Conservation (phyloP, 2,797 vertebrate genomes). For the Denticeps clupeoides region DNA sequence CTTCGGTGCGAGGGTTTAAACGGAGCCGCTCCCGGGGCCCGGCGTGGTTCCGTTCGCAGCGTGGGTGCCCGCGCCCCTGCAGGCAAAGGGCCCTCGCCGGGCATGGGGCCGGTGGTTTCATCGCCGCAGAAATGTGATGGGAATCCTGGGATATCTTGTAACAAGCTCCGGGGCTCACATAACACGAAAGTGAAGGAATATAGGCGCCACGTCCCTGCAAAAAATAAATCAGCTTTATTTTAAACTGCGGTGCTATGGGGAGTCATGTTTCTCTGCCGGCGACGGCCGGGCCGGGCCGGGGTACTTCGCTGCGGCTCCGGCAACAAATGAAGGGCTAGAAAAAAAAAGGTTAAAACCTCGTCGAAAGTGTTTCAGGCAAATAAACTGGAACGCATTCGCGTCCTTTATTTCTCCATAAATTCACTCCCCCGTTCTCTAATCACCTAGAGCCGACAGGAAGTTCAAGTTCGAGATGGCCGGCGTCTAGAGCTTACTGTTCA, state of each 20-base stretch:
- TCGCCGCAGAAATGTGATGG: constrained; percentile 35
- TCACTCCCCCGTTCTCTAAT: no score
- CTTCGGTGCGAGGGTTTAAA: no score
- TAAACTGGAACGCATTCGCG: no score
- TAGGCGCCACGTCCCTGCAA: constrained; percentile 50
- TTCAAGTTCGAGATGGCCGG: no score
- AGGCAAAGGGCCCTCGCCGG: not conserved
- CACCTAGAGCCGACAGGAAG: no score
- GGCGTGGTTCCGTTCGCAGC: constrained; percentile 10
- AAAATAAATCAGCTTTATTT: constrained; percentile 66
- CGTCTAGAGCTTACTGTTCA: no score
- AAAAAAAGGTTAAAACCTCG: no score
- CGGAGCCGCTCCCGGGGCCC: no score
- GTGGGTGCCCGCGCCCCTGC: not conserved
- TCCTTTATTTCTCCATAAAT: no score
- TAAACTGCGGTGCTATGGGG: constrained; percentile 49
- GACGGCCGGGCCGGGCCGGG: constrained; percentile 23
- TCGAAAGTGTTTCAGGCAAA: no score
- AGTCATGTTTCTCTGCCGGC: constrained; percentile 48
- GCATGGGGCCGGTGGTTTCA: constrained; percentile 20
- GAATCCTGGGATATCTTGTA: constrained; percentile 40
- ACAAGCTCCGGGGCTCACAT: constrained; percentile 45
- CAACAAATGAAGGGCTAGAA: no score
- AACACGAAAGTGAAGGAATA: constrained; percentile 63
- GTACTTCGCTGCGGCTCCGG: no score